Percentiles rank a stretch among this genome's conserved stretches.
These are phyloP conservation scores for Philereme transversata DNA, from an alignment of 2,888 invertebrate genomes.

Conservation along the genomic window DNA sequence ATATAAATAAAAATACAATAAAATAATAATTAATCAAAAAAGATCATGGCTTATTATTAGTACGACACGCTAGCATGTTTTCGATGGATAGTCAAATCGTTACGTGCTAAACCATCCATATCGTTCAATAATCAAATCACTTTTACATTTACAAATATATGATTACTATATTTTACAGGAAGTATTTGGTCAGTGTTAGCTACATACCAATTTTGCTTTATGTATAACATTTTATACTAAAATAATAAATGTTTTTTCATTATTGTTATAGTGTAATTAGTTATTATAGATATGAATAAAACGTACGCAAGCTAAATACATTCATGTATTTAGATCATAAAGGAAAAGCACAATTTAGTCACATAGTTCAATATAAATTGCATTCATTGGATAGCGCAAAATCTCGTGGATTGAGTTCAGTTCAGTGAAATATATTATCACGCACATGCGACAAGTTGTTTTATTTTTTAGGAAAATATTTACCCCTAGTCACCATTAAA, in stretches of 20 bases:
- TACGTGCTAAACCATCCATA: too few relatives aligned
- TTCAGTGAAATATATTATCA: constrained; percentile 80
- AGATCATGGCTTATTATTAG: too few relatives aligned
- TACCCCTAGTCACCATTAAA: too few relatives aligned
- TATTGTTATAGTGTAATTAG: constrained; percentile 54
- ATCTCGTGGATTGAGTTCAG: constrained; percentile 73
- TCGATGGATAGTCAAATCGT: too few relatives aligned
- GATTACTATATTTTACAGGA: too few relatives aligned
- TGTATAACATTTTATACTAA: constrained; percentile 65
- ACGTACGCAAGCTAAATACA: constrained; percentile 37
- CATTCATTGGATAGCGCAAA: constrained; percentile 73
- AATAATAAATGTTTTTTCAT: constrained; percentile 65
- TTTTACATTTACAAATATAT: too few relatives aligned
- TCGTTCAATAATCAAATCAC: too few relatives aligned
- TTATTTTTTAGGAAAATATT: constrained; percentile 47
- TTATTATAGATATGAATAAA: too few relatives aligned
- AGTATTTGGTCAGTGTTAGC: too few relatives aligned
- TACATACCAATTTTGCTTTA: neutral
- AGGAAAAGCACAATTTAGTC: constrained; percentile 72
- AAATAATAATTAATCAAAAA: too few relatives aligned
- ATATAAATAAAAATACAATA: too few relatives aligned
- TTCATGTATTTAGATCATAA: constrained; percentile 63
- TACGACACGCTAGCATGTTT: too few relatives aligned
- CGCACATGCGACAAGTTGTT: constrained; percentile 78
- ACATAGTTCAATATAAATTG: constrained; percentile 72